phyloP scores from a whole-genome alignment of 2,113 vertebrate species.

The Lanius ludovicianus region DNA sequence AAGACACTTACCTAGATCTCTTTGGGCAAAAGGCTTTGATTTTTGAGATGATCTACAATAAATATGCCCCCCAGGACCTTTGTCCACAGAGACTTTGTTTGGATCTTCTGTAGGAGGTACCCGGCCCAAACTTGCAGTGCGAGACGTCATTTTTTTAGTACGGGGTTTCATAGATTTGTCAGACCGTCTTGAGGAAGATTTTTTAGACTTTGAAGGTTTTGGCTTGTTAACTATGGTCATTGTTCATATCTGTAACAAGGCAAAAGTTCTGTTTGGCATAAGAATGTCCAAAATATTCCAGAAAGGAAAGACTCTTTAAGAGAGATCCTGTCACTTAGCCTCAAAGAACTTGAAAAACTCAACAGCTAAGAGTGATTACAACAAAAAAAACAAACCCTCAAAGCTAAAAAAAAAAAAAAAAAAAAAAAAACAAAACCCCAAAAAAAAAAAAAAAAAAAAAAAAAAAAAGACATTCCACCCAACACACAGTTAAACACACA shows the following conservation, averaged over 20 bases:
- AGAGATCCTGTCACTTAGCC: background rate
- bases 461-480: background rate
- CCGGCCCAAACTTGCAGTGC: slow-evolving; percentile 84
- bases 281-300: background rate
- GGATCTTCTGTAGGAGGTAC: slow-evolving; percentile 84
- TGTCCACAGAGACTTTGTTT: slow-evolving; percentile 81
- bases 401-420: too few species aligned
- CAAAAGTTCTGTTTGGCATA: background rate
- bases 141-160: slow-evolving; percentile 88
- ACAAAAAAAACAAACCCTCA: background rate
- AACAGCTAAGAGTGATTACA: background rate
- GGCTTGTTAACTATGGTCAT: slow-evolving; percentile 98
- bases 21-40: slow-evolving; percentile 75
- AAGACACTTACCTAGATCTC: slow-evolving; percentile 84
- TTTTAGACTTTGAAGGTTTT: slow-evolving; percentile 89
- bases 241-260: slow-evolving; percentile 87
- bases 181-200: slow-evolving; percentile 78
- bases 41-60: slow-evolving; percentile 86
- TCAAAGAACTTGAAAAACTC: background rate
- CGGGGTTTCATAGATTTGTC: slow-evolving; percentile 81
- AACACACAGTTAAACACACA: background rate
- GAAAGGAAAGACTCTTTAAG: background rate
- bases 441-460: background rate
- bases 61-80: slow-evolving; percentile 85
- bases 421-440: too few species aligned